These are phyloP conservation scores for Zosterops borbonicus DNA, from an alignment of 2,113 vertebrate genomes.

Conservation along the genomic window DNA sequence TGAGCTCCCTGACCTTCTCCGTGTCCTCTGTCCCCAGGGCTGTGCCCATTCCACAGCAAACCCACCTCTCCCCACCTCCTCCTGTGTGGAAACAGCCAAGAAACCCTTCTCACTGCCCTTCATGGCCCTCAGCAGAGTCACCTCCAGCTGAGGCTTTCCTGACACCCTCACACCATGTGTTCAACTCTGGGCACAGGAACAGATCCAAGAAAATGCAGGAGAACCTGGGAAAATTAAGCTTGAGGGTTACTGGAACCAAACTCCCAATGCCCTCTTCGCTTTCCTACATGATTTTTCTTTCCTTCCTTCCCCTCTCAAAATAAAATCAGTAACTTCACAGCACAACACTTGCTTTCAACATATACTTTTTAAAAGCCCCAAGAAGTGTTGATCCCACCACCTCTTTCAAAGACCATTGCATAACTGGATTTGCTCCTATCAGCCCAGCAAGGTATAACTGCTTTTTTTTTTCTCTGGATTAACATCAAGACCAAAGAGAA, in stretches of 20 bases:
- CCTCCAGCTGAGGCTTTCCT: not conserved
- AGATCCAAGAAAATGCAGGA: not conserved
- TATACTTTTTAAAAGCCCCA: rapidly evolving
- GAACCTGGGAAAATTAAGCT: not conserved
- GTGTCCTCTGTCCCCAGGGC: not conserved
- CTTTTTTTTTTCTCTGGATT: not conserved
- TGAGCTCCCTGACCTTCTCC: not conserved
- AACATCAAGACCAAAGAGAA: not conserved
- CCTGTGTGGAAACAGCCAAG: not conserved
- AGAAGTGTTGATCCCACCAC: not conserved
- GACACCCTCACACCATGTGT: rapidly evolving
- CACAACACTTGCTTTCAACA: not conserved
- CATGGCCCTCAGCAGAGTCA: not conserved
- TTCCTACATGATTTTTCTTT: not conserved
- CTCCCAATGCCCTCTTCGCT: not conserved
- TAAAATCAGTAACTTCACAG: not conserved
- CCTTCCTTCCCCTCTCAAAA: not conserved
- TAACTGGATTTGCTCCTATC: not conserved
- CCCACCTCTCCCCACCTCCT: not conserved
- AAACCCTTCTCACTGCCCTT: not conserved
- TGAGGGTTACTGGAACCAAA: not conserved
- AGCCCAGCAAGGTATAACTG: not conserved
- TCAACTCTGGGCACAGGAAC: not conserved
- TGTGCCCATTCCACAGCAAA: not conserved
- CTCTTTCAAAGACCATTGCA: not conserved